Evolutionary conservation across 2,888 invertebrate genomes (phyloP), one percentile per base, ranked within the genome.

Genomic region (Phortica magna): DNA sequence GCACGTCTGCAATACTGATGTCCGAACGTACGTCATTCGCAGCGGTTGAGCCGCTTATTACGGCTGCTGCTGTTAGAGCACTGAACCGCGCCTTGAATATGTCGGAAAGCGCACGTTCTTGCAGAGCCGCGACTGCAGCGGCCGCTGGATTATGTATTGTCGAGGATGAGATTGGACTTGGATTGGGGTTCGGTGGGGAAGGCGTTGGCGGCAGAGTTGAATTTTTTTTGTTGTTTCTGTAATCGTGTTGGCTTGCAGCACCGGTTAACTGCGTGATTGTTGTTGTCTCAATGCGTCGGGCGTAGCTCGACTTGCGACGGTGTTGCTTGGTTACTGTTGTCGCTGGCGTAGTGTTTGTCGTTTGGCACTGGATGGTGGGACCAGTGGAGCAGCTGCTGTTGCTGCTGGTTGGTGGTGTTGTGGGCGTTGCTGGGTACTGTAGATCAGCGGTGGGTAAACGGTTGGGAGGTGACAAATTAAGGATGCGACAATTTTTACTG

Each of bases 31-130:
- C 79, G 19, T 78, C 73, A n/a, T 61, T 77, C 4, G 57, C 10
- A 22, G 53, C 53, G 2, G 53, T 53, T 53, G 70, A 53, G 68
- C 57, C 64, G 39, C 75, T 70, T 19, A 80, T 76, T 6, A 82
- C 80, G 7, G 78, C 80, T 5, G 82, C 87, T 1, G 81, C 83
- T 9, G 84, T 83, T 14, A 89, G 74, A 0, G 84, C 84, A 64
- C 75, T 86, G 57, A 89, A 82, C n/a, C 88, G 84, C 0, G 87
- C 87, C 72, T 89, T 89, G 12, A 90, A 85, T 67, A 90, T 85
- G 73, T 89, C 84, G 7, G 79, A 83, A 12, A 89, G 79, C 9
- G 86, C 82, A 7, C 82, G 82, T 75, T 90, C 89, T 10, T 88
- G 87, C 2, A 88, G 42, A 7, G 85, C 82, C 14, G 82, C 80